Evolutionary conservation across 2,888 invertebrate species (phyloP).

Genomic region (Volucella zonaria): DNA sequence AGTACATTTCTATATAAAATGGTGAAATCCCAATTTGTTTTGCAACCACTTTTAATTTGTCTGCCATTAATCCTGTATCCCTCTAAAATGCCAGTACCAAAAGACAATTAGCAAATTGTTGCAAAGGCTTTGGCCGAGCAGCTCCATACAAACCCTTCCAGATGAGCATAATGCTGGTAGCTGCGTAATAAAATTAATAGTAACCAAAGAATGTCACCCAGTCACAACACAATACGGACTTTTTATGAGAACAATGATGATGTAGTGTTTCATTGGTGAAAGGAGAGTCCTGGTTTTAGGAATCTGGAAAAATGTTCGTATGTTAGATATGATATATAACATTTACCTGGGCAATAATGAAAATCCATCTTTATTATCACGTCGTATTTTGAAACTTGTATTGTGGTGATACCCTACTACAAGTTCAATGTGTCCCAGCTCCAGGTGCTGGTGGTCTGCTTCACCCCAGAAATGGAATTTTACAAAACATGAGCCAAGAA

Average conservation of each 20-base stretch:
- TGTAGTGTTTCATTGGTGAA: neutral
- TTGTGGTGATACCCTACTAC: slow-evolving; percentile 3
- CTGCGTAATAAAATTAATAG: slow-evolving; percentile 68
- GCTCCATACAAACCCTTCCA: slow-evolving; percentile 34
- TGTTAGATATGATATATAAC: neutral
- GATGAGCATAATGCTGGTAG: slow-evolving; percentile 56
- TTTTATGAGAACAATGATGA: slow-evolving; percentile 42
- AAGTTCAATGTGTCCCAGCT: slow-evolving; percentile 3
- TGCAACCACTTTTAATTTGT: slow-evolving; percentile 9
- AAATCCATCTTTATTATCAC: slow-evolving; percentile 63
- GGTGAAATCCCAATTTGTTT: slow-evolving; percentile 22
- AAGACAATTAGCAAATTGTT: slow-evolving; percentile 36
- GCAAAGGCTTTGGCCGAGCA: neutral
- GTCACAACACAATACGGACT: slow-evolving; percentile 51
- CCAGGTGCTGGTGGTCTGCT: neutral
- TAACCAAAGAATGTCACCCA: slow-evolving; percentile 57
- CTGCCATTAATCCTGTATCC: slow-evolving; percentile 41
- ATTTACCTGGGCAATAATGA: neutral
- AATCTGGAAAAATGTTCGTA: slow-evolving; percentile 50
- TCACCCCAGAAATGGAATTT: too few relatives aligned
- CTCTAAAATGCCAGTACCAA: slow-evolving; percentile 2
- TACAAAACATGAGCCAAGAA: neutral
- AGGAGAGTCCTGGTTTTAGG: neutral
- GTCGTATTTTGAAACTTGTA: slow-evolving; percentile 37
- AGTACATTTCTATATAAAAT: slow-evolving; percentile 6